Evolutionary conservation across 1,140 invertebrate species (phyloP).

Genomic region (Kradibia gibbosae): DNA sequence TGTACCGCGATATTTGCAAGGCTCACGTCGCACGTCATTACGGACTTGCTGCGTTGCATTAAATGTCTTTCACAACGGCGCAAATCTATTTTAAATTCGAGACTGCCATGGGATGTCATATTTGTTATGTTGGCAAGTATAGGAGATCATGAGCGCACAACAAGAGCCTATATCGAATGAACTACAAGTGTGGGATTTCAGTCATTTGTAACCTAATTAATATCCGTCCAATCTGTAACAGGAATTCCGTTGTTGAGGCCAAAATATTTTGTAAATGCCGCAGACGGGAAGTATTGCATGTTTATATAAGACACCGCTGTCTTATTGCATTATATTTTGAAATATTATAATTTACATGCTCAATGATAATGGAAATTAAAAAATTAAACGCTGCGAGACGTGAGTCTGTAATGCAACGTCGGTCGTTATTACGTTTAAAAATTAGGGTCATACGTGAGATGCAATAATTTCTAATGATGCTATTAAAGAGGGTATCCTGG

Average conservation of each 20-base stretch:
- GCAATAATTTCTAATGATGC: constrained; percentile 11
- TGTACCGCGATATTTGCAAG: constrained; percentile 49
- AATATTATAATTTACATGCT: too few species aligned
- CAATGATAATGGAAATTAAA: constrained; percentile 4
- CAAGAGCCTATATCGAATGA: not conserved
- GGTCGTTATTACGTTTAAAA: not conserved
- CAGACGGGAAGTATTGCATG: not conserved
- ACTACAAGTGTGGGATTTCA: not conserved
- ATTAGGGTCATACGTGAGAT: not conserved
- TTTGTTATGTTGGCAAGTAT: constrained; percentile 35
- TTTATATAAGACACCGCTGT: not conserved
- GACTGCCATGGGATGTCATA: constrained; percentile 22
- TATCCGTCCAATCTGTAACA: constrained; percentile 2
- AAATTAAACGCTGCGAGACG: not conserved
- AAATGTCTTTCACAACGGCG: constrained; percentile 47
- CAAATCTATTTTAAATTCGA: constrained; percentile 50
- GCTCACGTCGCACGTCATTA: constrained; percentile 52
- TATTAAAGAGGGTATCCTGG: not conserved
- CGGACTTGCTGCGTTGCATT: constrained; percentile 42
- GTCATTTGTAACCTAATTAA: constrained; percentile 39
- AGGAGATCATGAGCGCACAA: not conserved
- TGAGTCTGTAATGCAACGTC: not conserved
- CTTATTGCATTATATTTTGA: not conserved
- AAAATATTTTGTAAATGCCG: not conserved
- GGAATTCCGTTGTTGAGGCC: not conserved